Evolutionary conservation across 2,797 vertebrate genomes (phyloP), one percentile per base, ranked within the genome.

Genomic region (Gastrophryne carolinensis): DNA sequence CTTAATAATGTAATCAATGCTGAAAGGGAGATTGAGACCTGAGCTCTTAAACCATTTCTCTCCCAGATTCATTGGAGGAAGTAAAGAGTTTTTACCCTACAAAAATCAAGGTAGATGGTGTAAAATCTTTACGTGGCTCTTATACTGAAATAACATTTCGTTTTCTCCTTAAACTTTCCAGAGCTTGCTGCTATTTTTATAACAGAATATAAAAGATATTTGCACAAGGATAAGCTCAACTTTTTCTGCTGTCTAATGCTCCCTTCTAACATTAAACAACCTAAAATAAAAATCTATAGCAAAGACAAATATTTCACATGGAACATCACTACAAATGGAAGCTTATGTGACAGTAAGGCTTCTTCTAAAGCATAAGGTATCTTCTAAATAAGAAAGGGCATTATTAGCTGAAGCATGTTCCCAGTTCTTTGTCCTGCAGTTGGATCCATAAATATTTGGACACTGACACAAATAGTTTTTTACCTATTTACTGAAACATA

Each of bases 1-100:
- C 65, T 54, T 27, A 68, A 68, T 68, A 68, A 41, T 68, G 50
- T 50, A 68, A 68, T 68, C 70, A 72, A 29, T 50, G 56, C 15
- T 54, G 30, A 54, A 21, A 19, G 15, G 34, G 50, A 39, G 21
- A 58, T n/a, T 37, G 35, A 58, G 65, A 29, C 9, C 37, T 32
- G 23, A 30, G 13, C 39, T 13, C 39, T 15, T 30, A 35, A 52
- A 52, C 13, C 32, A 37, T n/a, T 53, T 35, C 24, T 52, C 19
- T 67, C 8, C 19, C 30, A 21, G 27, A 53, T 21, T 50, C 64
- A 35, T 67, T n/a, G n/a, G n/a, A n/a, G n/a, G n/a, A n/a, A n/a
- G n/a, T n/a, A n/a, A n/a, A n/a, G n/a, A n/a, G n/a, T n/a, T 44
- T 44, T 17, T n/a, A 44, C 39, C 5, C 8, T n/a, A 44, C 39